Base-by-base conservation (phyloP, 2,113 vertebrate genomes). In the Amphiprion percula region DNA sequence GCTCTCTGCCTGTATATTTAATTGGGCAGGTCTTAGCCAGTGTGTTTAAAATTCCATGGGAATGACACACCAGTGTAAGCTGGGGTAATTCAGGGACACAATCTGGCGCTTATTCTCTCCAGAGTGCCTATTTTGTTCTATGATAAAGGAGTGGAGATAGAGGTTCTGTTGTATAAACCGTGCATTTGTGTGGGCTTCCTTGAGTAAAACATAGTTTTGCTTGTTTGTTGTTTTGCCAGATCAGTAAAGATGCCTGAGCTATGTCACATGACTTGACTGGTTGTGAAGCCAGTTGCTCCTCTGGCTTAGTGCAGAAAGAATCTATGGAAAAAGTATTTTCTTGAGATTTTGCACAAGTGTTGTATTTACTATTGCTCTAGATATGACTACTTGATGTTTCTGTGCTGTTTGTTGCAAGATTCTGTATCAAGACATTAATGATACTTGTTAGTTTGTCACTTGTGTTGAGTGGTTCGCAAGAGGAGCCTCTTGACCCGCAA, bases 11-110 rank as follows among this genome's bases (percentile, higher is more conserved):
- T 86, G 76, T 92, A 87, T 90, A 83, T 89, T 86, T 89, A 88
- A 90, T 91, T 82, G 76, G 79, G 73, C 66, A 82, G 81, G 77
- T 91, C 76, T 87, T 88, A 83, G 79, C 68, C 80, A 83, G 86
- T 89, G 86, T 87, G 83, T 92, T 92, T 87, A 88, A 93, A 90
- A 92, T 88, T 91, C 90, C 87, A 81, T 64, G 72, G 68, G 74
- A 89, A 89, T 92, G 86, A 92, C 87, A 90, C 86, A 88, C 30
- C 41, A 80, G 76, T 70, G 46, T 78, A 80, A 77, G 79, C 72
- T 66, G 78, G 87, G 83, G 78, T 91, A 88, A 85, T 79, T 87
- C 74, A 64, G 90, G 81, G 88, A 90, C 90, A 85, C 76, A 80
- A 76, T 81, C 77, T 79, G 78, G 74, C 75, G 90, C 66, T 28